Evolutionary conservation across 2,113 vertebrate species (phyloP).

Genomic region (Rynchops niger): DNA sequence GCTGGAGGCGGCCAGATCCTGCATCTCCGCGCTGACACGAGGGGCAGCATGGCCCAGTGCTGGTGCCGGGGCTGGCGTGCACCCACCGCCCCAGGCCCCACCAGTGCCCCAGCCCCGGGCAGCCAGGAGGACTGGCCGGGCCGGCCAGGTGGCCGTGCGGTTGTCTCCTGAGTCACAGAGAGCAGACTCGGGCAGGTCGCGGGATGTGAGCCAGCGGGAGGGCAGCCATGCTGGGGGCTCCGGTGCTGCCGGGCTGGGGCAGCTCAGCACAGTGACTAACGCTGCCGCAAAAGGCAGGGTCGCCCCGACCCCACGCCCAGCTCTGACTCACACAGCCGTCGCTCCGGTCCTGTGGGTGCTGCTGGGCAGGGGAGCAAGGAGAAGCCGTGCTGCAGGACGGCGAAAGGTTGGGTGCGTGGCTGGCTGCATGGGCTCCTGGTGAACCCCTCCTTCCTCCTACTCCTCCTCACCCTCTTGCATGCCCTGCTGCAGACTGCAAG

Average conservation of each 20-base stretch:
- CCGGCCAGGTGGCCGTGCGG: not conserved
- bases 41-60: not conserved
- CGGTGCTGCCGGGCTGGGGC: not conserved
- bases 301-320: not conserved
- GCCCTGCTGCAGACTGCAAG: not conserved
- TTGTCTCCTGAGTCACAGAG: not conserved
- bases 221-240: constrained; percentile 14
- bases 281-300: not conserved
- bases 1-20: rapidly evolving
- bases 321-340: not conserved
- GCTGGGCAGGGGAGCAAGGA: not conserved
- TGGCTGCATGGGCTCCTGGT: not conserved
- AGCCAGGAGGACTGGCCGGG: not conserved
- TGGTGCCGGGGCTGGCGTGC: not conserved
- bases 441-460: not conserved
- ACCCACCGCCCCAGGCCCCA: not conserved
- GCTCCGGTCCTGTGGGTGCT: not conserved
- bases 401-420: not conserved
- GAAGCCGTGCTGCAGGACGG: not conserved
- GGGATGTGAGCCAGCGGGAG: not conserved
- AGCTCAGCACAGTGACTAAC: not conserved
- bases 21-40: rapidly evolving
- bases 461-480: not conserved
- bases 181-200: not conserved
- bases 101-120: not conserved